Base-by-base conservation (phyloP, 1,140 invertebrate species). In the Saccostrea cuccullata region DNA sequence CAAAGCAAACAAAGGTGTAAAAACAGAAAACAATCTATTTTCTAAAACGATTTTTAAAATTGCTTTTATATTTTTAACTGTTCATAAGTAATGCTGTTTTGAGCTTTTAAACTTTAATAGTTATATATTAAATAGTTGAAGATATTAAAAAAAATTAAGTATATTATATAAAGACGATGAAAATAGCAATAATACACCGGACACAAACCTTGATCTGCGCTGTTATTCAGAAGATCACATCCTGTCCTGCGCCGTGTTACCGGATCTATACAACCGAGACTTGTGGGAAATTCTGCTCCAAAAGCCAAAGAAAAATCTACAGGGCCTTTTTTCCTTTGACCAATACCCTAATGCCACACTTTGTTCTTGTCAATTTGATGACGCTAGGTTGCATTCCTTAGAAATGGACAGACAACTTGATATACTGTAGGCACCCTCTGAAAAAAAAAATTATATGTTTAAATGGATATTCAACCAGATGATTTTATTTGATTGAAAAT, bases 361-460 rank as follows among this genome's bases (percentile, higher is more conserved):
- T 36, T 36, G 1, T 36, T 36, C 30, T 36, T 36, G 30, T 36
- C 0, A 36, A 26, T 96, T 96, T 6, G 96, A 95, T 55, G 96
- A 97, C 86, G 96, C 96, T 90, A 96, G 96, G 92, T 97, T 97
- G 85, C 97, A 96, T 91, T 97, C 97, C 2, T 96, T 97, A 12
- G 95, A 96, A 73, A 98, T 97, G 5, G 96, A 96, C 77, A 97
- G 94, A 40, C 96, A 95, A 92, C 97, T 97, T 15, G 97, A 97
- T 90, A 97, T 96, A 93, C 97, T 97, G 90, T 96, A 95, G 91
- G 95, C 96, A 13, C 97, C 96, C 83, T 94, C 96, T 96, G 91
- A 77, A 1, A 36, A 36, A 94, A 87, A 82, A 70, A 26, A 73
- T 17, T 26, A 30, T 9, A 26, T 26, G 12, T 73, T 73, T 11